Conservation (phyloP, 2,888 invertebrate species). For the Limnephilus rhombicus region DNA sequence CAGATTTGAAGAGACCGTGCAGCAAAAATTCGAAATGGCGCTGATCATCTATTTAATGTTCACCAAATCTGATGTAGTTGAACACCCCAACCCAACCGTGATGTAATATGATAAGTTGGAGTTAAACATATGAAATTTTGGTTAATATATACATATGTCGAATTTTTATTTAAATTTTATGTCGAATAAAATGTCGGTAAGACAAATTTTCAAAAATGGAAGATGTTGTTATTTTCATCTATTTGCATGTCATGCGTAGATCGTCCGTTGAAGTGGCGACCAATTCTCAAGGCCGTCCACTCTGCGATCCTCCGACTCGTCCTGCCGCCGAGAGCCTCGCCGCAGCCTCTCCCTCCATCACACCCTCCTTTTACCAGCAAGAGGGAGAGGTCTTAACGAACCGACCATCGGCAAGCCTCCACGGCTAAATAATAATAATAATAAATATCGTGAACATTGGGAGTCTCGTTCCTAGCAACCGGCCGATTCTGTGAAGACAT, state of each 20-base stretch:
- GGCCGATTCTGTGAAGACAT: constrained; percentile 7
- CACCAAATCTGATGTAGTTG: too few species aligned
- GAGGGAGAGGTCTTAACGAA: background rate
- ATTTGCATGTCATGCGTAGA: constrained; percentile 17
- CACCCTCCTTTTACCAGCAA: background rate
- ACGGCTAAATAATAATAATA: background rate
- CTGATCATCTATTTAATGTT: too few species aligned
- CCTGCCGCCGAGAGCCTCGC: background rate
- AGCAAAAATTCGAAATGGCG: too few species aligned
- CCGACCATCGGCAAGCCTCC: background rate
- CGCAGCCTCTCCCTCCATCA: background rate
- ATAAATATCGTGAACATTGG: constrained; percentile 4
- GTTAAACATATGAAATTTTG: too few species aligned
- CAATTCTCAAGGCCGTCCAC: constrained; percentile 17
- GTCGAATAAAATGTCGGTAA: background rate
- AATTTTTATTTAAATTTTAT: too few species aligned
- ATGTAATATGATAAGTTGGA: too few species aligned
- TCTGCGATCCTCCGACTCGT: background rate
- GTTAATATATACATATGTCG: too few species aligned
- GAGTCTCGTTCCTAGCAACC: background rate
- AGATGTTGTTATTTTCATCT: background rate
- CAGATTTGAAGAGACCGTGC: too few species aligned
- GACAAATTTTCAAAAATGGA: background rate
- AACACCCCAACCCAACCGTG: too few species aligned
- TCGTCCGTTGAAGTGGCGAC: background rate